These are phyloP conservation scores for Phalangium opilio DNA, from an alignment of 2,888 invertebrate genomes.

Conservation along the genomic window DNA sequence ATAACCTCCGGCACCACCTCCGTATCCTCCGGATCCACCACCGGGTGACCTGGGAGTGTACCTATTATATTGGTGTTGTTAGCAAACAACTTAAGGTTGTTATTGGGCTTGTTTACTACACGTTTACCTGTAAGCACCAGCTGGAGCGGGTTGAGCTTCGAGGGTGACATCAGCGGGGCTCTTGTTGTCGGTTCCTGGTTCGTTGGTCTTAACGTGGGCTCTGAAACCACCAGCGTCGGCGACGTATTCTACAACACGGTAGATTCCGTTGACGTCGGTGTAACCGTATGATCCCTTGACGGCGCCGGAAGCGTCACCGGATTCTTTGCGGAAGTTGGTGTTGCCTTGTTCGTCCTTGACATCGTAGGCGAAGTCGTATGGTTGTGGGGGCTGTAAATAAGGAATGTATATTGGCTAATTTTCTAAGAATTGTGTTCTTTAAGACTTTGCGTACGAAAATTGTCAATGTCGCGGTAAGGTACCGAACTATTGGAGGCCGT, in stretches of 20 bases:
- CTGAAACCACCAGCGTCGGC: slow-evolving; percentile 15
- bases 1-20: slow-evolving; percentile 1
- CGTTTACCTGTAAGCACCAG: slow-evolving; percentile 7
- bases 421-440: not conserved
- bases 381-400: slow-evolving; percentile 11
- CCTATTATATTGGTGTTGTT: too few species aligned
- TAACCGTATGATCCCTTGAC: slow-evolving; percentile 14
- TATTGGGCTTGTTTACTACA: slow-evolving; percentile 7
- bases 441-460: not conserved
- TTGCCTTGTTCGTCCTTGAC: slow-evolving; percentile 16
- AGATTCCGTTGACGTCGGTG: slow-evolving; percentile 13
- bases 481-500: too few species aligned
- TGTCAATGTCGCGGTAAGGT: not conserved
- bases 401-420: not conserved
- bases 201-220: slow-evolving; percentile 15
- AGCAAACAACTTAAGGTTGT: too few species aligned
- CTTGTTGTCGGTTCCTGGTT: slow-evolving; percentile 13
- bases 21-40: slow-evolving; percentile 1
- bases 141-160: slow-evolving; percentile 13
- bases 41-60: not conserved
- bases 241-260: slow-evolving; percentile 15
- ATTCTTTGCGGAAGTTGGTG: slow-evolving; percentile 14
- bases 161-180: slow-evolving; percentile 14
- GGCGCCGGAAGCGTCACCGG: slow-evolving; percentile 12
- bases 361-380: slow-evolving; percentile 15